A percentile compares a stretch with the other conserved stretches of the same genome.
Conservation (phyloP, 2,113 vertebrate genomes). For the Silurus asotus region DNA sequence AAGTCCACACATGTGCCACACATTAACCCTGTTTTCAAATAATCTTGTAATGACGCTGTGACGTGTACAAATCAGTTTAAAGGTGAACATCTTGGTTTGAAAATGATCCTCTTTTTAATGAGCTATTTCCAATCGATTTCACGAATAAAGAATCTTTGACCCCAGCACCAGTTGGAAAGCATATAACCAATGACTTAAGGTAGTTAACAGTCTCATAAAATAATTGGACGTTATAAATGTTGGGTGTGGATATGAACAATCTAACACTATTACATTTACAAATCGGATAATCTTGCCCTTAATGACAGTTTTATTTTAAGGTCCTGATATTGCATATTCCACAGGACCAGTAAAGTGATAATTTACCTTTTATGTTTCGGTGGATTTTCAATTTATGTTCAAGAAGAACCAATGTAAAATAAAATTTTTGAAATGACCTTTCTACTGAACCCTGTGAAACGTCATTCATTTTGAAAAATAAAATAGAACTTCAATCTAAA, state of each 20-base stretch:
- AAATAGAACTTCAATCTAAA: background rate
- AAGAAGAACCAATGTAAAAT: background rate
- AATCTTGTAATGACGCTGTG: background rate
- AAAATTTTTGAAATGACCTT: background rate
- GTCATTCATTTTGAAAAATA: background rate
- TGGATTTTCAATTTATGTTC: background rate
- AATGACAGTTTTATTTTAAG: constrained; percentile 3
- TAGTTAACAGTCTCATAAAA: constrained; percentile 33
- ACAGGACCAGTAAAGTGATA: background rate
- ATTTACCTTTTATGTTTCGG: background rate
- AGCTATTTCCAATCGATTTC: background rate
- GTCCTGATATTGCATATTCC: background rate
- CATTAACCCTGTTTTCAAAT: background rate
- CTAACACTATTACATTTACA: constrained; percentile 1
- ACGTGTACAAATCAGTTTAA: background rate
- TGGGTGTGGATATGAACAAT: constrained; percentile 7
- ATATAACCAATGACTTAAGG: constrained; percentile 15
- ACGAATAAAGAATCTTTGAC: constrained; percentile 28
- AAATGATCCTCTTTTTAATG: background rate
- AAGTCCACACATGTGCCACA: background rate
- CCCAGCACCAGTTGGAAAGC: background rate
- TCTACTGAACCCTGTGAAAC: background rate
- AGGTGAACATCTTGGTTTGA: constrained; percentile 10
- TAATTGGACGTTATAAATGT: constrained; percentile 31
- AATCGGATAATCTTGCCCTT: background rate